Evolutionary conservation across 2,113 vertebrate species (phyloP), one percentile per base, ranked within the genome.

Genomic region (Mastomys natalensis): DNA sequence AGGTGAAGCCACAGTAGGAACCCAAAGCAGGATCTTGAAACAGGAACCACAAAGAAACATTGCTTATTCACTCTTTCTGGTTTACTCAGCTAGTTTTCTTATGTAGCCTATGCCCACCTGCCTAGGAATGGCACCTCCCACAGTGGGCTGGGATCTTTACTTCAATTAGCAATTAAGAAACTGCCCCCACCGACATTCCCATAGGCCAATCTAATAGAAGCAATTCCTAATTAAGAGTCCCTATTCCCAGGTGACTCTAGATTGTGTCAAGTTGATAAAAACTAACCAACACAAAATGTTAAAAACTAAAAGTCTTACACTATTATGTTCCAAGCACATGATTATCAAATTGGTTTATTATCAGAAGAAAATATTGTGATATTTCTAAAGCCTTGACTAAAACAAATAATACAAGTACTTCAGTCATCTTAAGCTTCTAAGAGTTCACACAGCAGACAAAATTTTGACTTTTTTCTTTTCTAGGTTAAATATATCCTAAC

Each of bases 401-500:
- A 96, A 82, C n/a, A 77, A 7, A 58, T 19, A 93, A 78, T 43
- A 40, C 40, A 97, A 82, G 26, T 84, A 26, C 90, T 40, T n/a
- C 73, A 91, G 73, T 89, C 73, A 89, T 13, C 78, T 86, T 95
- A 68, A 53, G 76, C n/a, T 70, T 55, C 45, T 91, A 93, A 29
- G 37, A 87, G 53, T 87, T 87, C 93, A 95, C 58, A 81, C 90
- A 96, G 87, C 19, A 89, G 21, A 29, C 60, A 89, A 12, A 37
- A 92, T 60, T 89, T 90, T 45, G 21, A 37, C 89, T 60, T 89
- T 29, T 60, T 76, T 60, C 37, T 43, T 73, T 58, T 95, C 58
- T 74, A 94, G 16, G 3, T 92, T 94, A 90, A 95, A 85, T 90
- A 80, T 80, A 82, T 60, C 0, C 66, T 96, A 68, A 91, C 31